Evolutionary conservation across 2,888 invertebrate species (phyloP).

Genomic region (Lithosia quadra): DNA sequence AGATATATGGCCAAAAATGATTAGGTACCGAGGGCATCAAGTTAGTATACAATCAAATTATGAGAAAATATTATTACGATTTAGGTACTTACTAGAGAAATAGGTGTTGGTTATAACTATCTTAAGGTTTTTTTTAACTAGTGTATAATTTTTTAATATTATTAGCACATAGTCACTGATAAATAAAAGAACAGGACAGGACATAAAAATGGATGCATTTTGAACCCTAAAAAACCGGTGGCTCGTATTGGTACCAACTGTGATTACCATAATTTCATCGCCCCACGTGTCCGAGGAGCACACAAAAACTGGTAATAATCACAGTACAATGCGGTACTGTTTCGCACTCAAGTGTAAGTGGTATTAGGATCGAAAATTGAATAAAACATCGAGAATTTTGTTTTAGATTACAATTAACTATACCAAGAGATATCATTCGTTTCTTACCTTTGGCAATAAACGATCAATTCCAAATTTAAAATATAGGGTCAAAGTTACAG

Average conservation of each 20-base stretch:
- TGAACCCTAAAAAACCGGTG: slow-evolving; percentile 72
- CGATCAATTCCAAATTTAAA: too few species aligned
- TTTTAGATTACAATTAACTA: not conserved
- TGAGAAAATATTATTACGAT: too few species aligned
- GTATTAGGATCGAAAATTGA: slow-evolving; percentile 20
- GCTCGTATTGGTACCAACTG: slow-evolving; percentile 75
- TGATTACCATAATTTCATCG: slow-evolving; percentile 86
- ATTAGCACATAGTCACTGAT: not conserved
- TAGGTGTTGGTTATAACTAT: not conserved
- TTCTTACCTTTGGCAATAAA: too few species aligned
- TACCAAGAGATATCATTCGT: too few species aligned
- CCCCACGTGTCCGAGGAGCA: slow-evolving; percentile 82
- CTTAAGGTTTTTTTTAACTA: not conserved
- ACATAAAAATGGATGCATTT: slow-evolving; percentile 27
- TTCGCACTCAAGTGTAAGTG: slow-evolving; percentile 50
- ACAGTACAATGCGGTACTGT: slow-evolving; percentile 73
- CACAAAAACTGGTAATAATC: slow-evolving; percentile 85
- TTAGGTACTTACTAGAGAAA: too few species aligned
- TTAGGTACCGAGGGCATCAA: too few species aligned
- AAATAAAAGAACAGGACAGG: not conserved
- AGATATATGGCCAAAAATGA: too few species aligned
- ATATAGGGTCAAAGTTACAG: too few species aligned
- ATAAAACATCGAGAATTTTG: not conserved
- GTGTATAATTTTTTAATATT: not conserved
- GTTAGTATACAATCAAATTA: too few species aligned